Evolutionary conservation across 2,113 vertebrate genomes (phyloP).

Genomic region (Psophia crepitans): DNA sequence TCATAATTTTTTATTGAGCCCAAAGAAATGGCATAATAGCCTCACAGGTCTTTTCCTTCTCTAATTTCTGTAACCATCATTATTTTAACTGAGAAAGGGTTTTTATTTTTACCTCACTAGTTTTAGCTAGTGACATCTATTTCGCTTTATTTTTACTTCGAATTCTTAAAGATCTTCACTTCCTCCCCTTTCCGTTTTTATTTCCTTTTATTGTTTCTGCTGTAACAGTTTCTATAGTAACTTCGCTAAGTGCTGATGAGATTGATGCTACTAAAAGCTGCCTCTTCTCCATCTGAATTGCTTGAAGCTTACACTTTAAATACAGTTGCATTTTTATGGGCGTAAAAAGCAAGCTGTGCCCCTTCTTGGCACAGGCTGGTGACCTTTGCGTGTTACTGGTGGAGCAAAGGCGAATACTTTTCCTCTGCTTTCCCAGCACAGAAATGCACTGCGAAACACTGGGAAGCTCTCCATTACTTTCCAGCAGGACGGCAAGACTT

Average conservation of each 20-base stretch:
- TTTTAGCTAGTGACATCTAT: not conserved
- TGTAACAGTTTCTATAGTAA: slow-evolving; percentile 69
- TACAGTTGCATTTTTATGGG: not conserved
- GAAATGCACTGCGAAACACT: not conserved
- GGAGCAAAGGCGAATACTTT: not conserved
- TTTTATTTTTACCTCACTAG: not conserved
- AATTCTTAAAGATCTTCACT: slow-evolving; percentile 2
- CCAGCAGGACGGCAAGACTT: not conserved
- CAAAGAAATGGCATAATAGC: not conserved
- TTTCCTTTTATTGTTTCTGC: slow-evolving; percentile 65
- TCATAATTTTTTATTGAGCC: not conserved
- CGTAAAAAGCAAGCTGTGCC: not conserved
- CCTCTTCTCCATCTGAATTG: slow-evolving; percentile 6
- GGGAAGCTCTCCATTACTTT: not conserved
- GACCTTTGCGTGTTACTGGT: not conserved
- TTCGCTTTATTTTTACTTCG: slow-evolving; percentile 25
- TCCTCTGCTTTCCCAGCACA: not conserved
- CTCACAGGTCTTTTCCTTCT: not conserved
- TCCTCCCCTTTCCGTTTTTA: slow-evolving; percentile 18
- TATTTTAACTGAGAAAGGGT: not conserved
- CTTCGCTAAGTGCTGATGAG: slow-evolving; percentile 48
- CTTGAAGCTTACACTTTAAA: slow-evolving; percentile 5
- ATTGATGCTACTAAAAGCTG: slow-evolving; percentile 55
- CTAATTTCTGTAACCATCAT: not conserved
- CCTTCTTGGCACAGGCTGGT: not conserved